A percentile compares a stretch with the other conserved stretches of the same genome.
Evolutionary conservation across 2,113 vertebrate genomes (phyloP).

Genomic region (Leptodactylus fuscus): DNA sequence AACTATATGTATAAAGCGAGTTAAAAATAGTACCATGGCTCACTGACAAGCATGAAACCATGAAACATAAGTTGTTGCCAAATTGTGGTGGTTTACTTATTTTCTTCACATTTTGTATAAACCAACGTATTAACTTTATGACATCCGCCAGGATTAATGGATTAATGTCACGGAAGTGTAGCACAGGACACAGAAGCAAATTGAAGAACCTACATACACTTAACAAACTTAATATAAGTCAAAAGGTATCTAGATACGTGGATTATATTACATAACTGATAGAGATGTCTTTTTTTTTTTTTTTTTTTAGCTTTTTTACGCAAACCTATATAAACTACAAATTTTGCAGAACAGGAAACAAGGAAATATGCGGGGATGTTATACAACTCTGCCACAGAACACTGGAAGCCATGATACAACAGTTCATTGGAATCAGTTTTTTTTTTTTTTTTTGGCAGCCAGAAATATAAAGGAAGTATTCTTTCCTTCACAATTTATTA

Average conservation of each 20-base stretch:
- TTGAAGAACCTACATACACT: too few relatives aligned
- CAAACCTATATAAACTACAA: too few relatives aligned
- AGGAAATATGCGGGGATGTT: background rate
- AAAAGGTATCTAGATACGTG: too few relatives aligned
- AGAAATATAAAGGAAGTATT: background rate
- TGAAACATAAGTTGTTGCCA: background rate
- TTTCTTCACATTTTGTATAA: background rate
- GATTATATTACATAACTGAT: background rate
- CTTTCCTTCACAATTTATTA: background rate
- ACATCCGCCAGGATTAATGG: too few relatives aligned
- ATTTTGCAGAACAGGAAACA: background rate
- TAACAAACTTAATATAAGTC: too few relatives aligned
- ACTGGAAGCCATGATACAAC: background rate
- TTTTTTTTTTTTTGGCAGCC: background rate
- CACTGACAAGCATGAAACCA: background rate
- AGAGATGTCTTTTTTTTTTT: background rate
- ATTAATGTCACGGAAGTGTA: too few relatives aligned
- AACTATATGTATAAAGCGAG: background rate
- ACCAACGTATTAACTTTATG: too few relatives aligned
- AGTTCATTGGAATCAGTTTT: too few relatives aligned
- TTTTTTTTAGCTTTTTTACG: too few relatives aligned
- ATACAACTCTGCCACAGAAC: background rate
- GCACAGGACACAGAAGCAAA: too few relatives aligned
- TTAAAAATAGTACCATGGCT: background rate
- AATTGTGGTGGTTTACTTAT: too few relatives aligned